These are phyloP conservation scores for Sylvilagus bachmani DNA, from an alignment of 2,113 vertebrate species.

Conservation along the genomic window DNA sequence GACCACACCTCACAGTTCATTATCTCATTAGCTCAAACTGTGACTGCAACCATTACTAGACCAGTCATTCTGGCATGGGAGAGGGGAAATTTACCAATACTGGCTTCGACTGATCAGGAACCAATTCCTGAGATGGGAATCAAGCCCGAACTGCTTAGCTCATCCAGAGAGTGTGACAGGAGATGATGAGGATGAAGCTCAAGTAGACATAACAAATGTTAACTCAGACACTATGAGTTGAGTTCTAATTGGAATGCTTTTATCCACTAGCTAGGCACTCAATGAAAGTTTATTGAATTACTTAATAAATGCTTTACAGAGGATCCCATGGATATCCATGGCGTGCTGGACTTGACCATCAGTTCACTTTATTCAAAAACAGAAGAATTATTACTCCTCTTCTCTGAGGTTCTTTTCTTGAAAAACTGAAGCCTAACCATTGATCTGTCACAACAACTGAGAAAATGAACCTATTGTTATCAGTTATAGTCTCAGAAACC, in stretches of 20 bases:
- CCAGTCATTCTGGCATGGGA: not conserved
- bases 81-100: not conserved
- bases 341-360: not conserved
- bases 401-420: not conserved
- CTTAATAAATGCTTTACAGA: not conserved
- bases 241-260: not conserved
- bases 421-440: not conserved
- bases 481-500: not conserved
- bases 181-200: not conserved
- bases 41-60: not conserved
- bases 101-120: not conserved
- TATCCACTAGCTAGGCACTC: not conserved
- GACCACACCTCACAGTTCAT: not conserved
- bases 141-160: not conserved
- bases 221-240: not conserved
- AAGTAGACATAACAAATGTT: not conserved
- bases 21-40: not conserved
- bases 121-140: not conserved
- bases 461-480: not conserved
- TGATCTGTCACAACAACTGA: not conserved
- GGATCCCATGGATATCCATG: not conserved
- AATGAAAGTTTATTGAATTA: not conserved
- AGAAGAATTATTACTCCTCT: not conserved
- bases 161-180: not conserved
- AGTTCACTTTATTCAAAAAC: not conserved